These are phyloP conservation scores for Eristalinus aeneus DNA, from an alignment of 2,888 invertebrate genomes.

Conservation along the genomic window DNA sequence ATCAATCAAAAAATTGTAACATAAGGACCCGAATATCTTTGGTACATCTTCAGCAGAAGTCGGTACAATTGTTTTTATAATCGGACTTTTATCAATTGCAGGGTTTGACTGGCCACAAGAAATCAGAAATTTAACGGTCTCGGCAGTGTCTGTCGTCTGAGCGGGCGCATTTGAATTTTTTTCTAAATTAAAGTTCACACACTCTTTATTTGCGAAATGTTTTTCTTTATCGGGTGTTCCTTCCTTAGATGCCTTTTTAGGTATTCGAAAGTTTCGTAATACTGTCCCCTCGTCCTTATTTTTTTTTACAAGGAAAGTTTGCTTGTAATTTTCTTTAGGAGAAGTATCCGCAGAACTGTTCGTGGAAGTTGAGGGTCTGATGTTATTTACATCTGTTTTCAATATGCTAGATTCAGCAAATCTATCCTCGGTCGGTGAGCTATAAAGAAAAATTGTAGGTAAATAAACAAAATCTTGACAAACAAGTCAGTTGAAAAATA, in stretches of 20 bases:
- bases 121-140: background rate
- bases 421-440: constrained; percentile 73
- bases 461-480: too few species aligned
- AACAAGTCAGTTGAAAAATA: too few species aligned
- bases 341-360: background rate
- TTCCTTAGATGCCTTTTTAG: constrained; percentile 11
- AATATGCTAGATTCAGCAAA: constrained; percentile 52
- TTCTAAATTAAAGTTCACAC: background rate
- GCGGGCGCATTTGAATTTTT: background rate
- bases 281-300: constrained; percentile 9
- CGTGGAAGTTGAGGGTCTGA: background rate
- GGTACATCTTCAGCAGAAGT: constrained; percentile 27
- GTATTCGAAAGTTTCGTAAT: constrained; percentile 44
- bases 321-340: too few species aligned
- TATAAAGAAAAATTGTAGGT: constrained; percentile 30
- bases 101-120: background rate
- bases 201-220: background rate
- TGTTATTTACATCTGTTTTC: background rate
- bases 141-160: too few species aligned
- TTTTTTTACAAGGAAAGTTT: background rate
- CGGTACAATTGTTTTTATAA: background rate
- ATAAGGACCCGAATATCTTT: constrained; percentile 44
- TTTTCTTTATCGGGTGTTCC: background rate
- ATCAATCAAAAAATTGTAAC: constrained; percentile 46
- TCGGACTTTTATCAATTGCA: background rate